A percentile compares a stretch with the other conserved stretches of the same genome.
phyloP scores from a whole-genome alignment of 2,888 invertebrate genomes.

The Electrophaes corylata region DNA sequence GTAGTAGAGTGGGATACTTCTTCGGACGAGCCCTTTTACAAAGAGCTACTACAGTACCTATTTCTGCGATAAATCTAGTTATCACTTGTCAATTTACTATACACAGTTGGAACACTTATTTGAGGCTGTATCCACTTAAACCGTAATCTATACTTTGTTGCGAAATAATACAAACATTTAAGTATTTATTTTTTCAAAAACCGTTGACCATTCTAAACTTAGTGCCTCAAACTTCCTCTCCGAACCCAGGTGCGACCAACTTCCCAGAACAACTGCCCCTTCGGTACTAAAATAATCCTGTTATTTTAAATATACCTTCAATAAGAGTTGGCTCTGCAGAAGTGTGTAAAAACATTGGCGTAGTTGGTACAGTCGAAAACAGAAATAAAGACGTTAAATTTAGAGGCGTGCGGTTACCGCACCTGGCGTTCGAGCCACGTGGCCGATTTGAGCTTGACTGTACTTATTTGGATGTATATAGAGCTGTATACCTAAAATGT shows the following conservation, averaged over 20 bases:
- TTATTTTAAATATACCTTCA: constrained; percentile 40
- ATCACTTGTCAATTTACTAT: too few relatives aligned
- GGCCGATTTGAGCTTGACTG: constrained; percentile 64
- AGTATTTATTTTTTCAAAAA: not conserved
- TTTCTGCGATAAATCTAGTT: too few relatives aligned
- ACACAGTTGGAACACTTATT: too few relatives aligned
- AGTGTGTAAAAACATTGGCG: constrained; percentile 43
- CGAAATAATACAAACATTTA: not conserved
- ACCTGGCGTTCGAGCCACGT: constrained; percentile 72
- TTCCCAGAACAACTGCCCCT: constrained; percentile 26
- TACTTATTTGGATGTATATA: constrained; percentile 55
- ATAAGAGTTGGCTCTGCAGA: constrained; percentile 38
- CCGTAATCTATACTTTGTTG: not conserved
- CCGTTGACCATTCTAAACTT: constrained; percentile 27
- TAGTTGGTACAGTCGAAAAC: constrained; percentile 69
- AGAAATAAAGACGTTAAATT: constrained; percentile 83
- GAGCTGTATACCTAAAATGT: too few relatives aligned
- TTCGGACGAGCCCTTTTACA: too few relatives aligned
- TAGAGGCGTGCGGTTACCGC: constrained; percentile 78
- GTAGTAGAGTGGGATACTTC: too few relatives aligned
- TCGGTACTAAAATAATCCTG: constrained; percentile 35
- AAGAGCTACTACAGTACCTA: too few relatives aligned
- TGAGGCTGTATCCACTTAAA: not conserved
- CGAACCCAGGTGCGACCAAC: constrained; percentile 36
- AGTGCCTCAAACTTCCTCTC: constrained; percentile 33